Base-by-base conservation (phyloP, 2,888 invertebrate species). In the Synanthedon vespiformis region DNA sequence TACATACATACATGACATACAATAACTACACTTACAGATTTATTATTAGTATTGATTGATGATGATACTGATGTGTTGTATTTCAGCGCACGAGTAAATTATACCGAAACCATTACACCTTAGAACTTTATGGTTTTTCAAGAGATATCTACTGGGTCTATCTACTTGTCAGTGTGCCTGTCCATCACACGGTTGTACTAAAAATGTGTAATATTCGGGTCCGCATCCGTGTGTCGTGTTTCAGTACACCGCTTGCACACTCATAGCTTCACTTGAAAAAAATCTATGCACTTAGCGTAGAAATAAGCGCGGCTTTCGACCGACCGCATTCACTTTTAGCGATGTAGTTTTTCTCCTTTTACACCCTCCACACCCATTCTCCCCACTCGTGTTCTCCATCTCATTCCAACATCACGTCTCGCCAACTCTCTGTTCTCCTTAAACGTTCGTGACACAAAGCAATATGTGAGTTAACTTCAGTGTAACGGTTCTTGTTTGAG, bases 241-340 rank as follows among this genome's bases (percentile, higher is more conserved):
- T 50, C 40, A 50, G 59, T 51, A 52, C 54, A 52, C 52, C 44
- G 58, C 57, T 47, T 12, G 18, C 14, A 65, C 74, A 69, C 77
- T 85, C 73, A 74, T 77, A 69, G 74, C 75, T 74, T 80, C 80
- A 80, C 84, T 83, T 81, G 79, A 82, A 86, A 84, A 74, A 85
- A 86, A 85, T 84, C 85, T 84, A 85, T 85, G 87, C 86, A 85
- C 86, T 87, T 87, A 86, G 77, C 77, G 77, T 68, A 72, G 81
- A 83, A 86, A 85, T 85, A 86, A 86, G 84, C 83, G 80, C 70
- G 80, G 80, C 85, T 85, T 85, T 86, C 85, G 84, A 86, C 87
- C 85, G 87, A 86, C 87, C 85, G 87, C 87, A 84, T 87, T 87
- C 85, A 86, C 86, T 86, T 86, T 86, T 85, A 86, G 85, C 85